phyloP scores from a whole-genome alignment of 2,113 vertebrate species.

The Ptilorrhoa leucosticta region DNA sequence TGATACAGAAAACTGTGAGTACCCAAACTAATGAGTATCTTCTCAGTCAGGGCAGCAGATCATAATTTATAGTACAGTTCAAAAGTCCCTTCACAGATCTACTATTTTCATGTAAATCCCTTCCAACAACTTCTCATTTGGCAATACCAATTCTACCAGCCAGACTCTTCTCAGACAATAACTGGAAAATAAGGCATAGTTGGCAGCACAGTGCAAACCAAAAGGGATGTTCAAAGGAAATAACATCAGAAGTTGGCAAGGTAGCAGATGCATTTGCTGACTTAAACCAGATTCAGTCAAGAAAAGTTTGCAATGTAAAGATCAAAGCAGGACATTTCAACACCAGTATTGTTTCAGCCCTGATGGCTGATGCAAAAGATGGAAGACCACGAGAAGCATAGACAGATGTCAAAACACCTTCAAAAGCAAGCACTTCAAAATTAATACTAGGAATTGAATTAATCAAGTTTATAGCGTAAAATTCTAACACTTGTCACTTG shows the following conservation, averaged over 20 bases:
- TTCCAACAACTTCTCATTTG: conserved; percentile 13
- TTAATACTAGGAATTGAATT: neutral
- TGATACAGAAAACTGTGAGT: neutral
- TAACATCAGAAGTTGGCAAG: conserved; percentile 27
- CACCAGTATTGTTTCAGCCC: neutral
- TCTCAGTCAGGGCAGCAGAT: neutral
- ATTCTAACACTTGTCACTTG: neutral
- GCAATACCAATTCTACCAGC: neutral
- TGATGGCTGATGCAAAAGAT: neutral
- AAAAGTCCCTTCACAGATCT: neutral
- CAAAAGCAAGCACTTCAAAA: neutral
- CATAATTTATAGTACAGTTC: neutral
- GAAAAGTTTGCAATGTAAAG: conserved; percentile 6
- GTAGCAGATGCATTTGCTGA: neutral
- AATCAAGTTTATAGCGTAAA: neutral
- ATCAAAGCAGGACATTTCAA: neutral
- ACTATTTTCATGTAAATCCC: neutral
- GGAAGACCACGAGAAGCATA: neutral
- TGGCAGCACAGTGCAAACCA: conserved; percentile 26
- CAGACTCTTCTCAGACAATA: neutral
- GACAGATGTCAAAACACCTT: neutral
- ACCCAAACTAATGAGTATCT: neutral
- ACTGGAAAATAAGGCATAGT: conserved; percentile 8
- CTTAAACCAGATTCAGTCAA: conserved; percentile 18
- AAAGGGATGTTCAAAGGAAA: conserved; percentile 9